These are phyloP conservation scores for Acronicta alni DNA, from an alignment of 2,888 invertebrate genomes.

Conservation along the genomic window DNA sequence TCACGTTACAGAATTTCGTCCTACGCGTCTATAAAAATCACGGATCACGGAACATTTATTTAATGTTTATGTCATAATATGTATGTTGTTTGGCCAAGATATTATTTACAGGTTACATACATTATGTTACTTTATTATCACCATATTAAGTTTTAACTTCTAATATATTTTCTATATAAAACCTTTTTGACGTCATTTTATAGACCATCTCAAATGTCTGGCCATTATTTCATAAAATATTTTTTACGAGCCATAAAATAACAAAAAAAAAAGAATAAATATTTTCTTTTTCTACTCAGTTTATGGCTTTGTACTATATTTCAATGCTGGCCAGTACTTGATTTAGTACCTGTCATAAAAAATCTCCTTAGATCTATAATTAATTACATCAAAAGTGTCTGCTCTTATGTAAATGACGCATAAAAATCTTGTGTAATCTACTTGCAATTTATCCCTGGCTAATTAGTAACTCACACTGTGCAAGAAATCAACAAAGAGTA, in stretches of 20 bases:
- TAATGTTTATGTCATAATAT: no score
- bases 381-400: background rate
- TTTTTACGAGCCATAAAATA: slow-evolving; percentile 15
- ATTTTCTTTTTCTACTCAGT: slow-evolving; percentile 7
- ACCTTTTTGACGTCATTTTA: slow-evolving; percentile 11
- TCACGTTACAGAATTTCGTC: no score
- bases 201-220: slow-evolving; percentile 14
- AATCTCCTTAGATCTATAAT: background rate
- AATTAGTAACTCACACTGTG: slow-evolving; percentile 10
- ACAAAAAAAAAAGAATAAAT: slow-evolving; percentile 4
- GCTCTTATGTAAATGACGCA: background rate
- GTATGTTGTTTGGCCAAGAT: no score
- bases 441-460: background rate
- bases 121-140: no score
- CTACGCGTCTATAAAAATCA: no score
- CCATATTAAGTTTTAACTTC: no score
- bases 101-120: no score
- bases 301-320: slow-evolving; percentile 6
- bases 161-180: background rate
- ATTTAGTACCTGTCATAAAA: slow-evolving; percentile 6
- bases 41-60: no score
- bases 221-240: slow-evolving; percentile 21
- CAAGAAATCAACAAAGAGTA: no score
- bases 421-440: background rate
- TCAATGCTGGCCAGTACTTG: slow-evolving; percentile 2